phyloP scores from a whole-genome alignment of 2,797 vertebrate genomes.

The Betta splendens region DNA sequence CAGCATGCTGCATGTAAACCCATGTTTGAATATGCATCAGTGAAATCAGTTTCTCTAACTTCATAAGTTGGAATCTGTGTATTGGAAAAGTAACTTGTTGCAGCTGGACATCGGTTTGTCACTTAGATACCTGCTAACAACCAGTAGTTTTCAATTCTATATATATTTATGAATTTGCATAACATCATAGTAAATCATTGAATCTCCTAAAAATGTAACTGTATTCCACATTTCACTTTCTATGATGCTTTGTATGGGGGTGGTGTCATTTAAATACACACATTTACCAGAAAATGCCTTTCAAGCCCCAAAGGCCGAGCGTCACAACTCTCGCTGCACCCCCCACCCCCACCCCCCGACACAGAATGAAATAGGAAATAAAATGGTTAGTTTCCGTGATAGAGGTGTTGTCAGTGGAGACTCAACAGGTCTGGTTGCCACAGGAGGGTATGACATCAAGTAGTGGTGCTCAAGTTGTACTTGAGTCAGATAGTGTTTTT shows the following conservation, averaged over 20 bases:
- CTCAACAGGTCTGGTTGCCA: constrained; percentile 41
- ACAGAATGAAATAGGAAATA: constrained; percentile 29
- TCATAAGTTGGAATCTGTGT: too few relatives aligned
- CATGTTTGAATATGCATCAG: too few relatives aligned
- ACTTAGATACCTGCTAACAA: too few relatives aligned
- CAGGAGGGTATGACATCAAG: constrained; percentile 15
- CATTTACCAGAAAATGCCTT: constrained; percentile 21
- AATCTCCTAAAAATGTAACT: neutral
- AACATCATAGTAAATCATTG: neutral
- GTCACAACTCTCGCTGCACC: neutral
- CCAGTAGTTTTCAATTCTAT: too few relatives aligned
- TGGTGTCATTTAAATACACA: neutral
- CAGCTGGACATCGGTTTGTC: constrained; percentile 2
- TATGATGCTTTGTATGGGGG: constrained; percentile 12
- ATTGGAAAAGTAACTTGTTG: neutral
- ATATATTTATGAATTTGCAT: too few relatives aligned
- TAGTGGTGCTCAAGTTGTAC: neutral
- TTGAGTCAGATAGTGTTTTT: neutral
- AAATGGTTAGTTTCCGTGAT: constrained; percentile 43
- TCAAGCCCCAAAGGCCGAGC: constrained; percentile 5
- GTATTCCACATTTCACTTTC: neutral
- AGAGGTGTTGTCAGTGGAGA: constrained; percentile 51
- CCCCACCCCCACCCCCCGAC: too few relatives aligned
- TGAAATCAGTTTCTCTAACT: too few relatives aligned
- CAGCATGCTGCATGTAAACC: too few relatives aligned